These are phyloP conservation scores for Ephestia elutella DNA, from an alignment of 1,140 invertebrate genomes.

Conservation along the genomic window DNA sequence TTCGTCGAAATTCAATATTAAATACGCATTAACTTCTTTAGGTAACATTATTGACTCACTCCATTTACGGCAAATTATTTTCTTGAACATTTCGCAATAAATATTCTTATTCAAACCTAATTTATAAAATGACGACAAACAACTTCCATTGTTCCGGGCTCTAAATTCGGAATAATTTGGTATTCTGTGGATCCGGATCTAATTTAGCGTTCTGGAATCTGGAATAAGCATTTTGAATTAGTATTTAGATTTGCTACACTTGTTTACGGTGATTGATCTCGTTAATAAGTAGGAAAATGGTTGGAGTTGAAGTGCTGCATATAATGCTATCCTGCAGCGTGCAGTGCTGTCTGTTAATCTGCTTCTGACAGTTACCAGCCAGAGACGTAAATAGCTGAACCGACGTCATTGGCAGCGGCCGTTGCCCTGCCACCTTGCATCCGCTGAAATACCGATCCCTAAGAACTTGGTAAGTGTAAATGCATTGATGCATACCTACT, in stretches of 20 bases:
- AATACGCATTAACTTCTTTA: conserved; percentile 5
- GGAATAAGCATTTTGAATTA: too few species aligned
- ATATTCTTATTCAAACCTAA: not conserved
- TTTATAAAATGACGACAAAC: not conserved
- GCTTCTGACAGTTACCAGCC: conserved; percentile 54
- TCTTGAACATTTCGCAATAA: not conserved
- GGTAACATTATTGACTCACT: not conserved
- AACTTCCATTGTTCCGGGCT: too few species aligned
- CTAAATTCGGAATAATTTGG: too few species aligned
- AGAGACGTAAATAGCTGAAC: conserved; percentile 49
- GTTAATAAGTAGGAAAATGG: not conserved
- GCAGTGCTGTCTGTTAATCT: conserved; percentile 44
- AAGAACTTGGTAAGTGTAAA: not conserved
- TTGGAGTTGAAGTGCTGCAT: conserved; percentile 23
- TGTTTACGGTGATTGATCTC: not conserved
- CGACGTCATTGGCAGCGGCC: conserved; percentile 48
- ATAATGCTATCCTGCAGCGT: conserved; percentile 29
- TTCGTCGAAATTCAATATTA: conserved; percentile 3
- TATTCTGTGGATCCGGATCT: too few species aligned
- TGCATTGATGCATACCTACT: not conserved
- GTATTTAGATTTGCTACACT: too few species aligned
- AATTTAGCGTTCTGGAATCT: too few species aligned
- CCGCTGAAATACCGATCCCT: not conserved
- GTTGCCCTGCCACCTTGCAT: conserved; percentile 33
- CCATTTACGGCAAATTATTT: not conserved